These are phyloP conservation scores for Tarsius wallacei DNA, from an alignment of 2,797 vertebrate species.

Conservation along the genomic window DNA sequence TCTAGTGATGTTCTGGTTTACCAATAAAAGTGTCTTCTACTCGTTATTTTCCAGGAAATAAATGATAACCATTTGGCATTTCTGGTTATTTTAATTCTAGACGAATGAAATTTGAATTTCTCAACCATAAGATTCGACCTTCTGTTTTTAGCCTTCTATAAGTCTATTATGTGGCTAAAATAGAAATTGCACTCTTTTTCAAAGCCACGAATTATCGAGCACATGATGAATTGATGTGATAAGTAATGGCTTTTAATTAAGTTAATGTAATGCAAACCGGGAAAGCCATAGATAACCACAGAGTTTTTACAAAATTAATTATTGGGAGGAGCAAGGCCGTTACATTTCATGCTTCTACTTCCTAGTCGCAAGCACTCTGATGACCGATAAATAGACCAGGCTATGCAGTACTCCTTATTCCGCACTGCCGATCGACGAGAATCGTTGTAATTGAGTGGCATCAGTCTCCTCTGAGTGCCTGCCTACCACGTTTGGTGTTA, in stretches of 20 bases:
- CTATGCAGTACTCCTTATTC: not conserved
- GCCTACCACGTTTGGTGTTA: not conserved
- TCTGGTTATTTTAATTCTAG: not conserved
- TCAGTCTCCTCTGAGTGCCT: constrained; percentile 11
- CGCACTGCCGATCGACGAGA: constrained; percentile 8
- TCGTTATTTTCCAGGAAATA: constrained; percentile 49
- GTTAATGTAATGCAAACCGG: constrained; percentile 41
- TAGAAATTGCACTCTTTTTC: not conserved
- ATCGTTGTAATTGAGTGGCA: constrained; percentile 5
- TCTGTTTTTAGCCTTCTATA: not conserved
- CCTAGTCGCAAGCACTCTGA: not conserved
- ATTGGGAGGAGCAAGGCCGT: not conserved
- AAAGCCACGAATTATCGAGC: constrained; percentile 14
- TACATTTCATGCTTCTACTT: constrained; percentile 45
- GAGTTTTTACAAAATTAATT: constrained; percentile 40
- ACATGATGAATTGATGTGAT: constrained; percentile 14
- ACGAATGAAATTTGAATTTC: constrained; percentile 56
- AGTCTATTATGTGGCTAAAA: not conserved
- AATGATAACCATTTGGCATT: not conserved
- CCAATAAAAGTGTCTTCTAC: not conserved
- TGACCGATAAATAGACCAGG: constrained; percentile 40
- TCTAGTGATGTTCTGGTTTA: not conserved
- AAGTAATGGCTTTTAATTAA: constrained; percentile 43
- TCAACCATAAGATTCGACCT: not conserved
- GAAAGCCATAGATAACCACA: not conserved